Percentiles rank a stretch among this genome's conserved stretches.
These are phyloP conservation scores for Hippoglossus hippoglossus DNA, from an alignment of 2,797 vertebrate species.

Conservation along the genomic window DNA sequence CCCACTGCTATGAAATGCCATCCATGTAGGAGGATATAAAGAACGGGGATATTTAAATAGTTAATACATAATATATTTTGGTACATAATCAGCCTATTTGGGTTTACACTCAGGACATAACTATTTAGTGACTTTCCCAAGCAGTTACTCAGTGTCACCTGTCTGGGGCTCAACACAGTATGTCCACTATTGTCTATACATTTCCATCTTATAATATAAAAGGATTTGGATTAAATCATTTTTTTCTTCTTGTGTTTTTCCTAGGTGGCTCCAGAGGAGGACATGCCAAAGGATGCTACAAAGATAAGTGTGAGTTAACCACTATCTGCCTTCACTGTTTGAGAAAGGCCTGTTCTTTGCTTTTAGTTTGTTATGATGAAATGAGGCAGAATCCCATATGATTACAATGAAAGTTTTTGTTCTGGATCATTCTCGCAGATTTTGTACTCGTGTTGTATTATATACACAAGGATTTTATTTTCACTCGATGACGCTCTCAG, in stretches of 20 bases:
- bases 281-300: slow-evolving; percentile 91
- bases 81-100: no score
- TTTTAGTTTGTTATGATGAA: slow-evolving; percentile 17
- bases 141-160: no score
- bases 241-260: slow-evolving; percentile 2
- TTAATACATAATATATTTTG: no score
- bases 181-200: background rate
- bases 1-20: no score
- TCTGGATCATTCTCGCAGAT: slow-evolving; percentile 29
- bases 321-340: slow-evolving; percentile 14
- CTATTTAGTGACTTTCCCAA: no score
- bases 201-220: background rate
- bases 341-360: slow-evolving; percentile 27
- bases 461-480: slow-evolving; percentile 18
- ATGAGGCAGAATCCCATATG: slow-evolving; percentile 30
- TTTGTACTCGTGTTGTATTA: slow-evolving; percentile 26
- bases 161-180: background rate
- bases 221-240: background rate
- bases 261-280: slow-evolving; percentile 90
- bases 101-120: no score
- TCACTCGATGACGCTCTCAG: background rate
- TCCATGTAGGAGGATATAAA: no score
- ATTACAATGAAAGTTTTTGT: slow-evolving; percentile 26
- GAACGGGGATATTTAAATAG: no score
- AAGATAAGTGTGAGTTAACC: slow-evolving; percentile 96